Percentiles rank a stretch among this genome's conserved stretches.
Conservation (phyloP, 2,113 vertebrate genomes). For the Martes martes region DNA sequence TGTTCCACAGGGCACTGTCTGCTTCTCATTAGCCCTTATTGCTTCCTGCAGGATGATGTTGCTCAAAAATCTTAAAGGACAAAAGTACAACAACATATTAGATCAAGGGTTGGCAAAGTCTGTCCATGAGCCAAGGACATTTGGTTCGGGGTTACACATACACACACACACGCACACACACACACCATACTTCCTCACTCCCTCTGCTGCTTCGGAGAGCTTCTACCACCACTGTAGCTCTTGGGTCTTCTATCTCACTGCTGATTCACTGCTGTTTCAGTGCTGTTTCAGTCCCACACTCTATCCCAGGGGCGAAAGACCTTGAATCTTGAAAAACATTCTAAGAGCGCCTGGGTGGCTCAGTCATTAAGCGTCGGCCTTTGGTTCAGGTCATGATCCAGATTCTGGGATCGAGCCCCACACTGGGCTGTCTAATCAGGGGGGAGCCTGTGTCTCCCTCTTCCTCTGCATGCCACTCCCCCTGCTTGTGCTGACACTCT, state of each 20-base stretch:
- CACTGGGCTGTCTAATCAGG: too few species aligned
- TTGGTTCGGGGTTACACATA: background rate
- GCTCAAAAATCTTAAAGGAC: constrained; percentile 14
- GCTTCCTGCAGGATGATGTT: background rate
- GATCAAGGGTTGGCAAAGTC: background rate
- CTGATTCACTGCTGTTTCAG: background rate
- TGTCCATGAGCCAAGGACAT: background rate
- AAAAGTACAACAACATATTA: background rate
- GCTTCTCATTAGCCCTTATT: background rate
- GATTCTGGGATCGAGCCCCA: too few species aligned
- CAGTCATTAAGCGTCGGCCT: too few species aligned
- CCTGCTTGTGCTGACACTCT: too few species aligned
- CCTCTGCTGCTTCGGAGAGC: background rate
- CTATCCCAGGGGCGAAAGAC: background rate
- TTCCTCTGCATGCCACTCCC: too few species aligned
- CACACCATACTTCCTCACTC: background rate
- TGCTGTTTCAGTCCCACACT: background rate
- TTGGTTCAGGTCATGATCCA: too few species aligned
- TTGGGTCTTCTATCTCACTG: background rate
- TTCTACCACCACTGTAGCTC: background rate
- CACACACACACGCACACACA: background rate
- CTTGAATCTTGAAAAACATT: background rate
- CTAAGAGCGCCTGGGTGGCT: too few species aligned
- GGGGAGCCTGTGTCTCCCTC: too few species aligned
- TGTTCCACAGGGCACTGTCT: background rate